These are phyloP conservation scores for Escarpia spicata DNA, from an alignment of 2,888 invertebrate species.

Conservation along the genomic window DNA sequence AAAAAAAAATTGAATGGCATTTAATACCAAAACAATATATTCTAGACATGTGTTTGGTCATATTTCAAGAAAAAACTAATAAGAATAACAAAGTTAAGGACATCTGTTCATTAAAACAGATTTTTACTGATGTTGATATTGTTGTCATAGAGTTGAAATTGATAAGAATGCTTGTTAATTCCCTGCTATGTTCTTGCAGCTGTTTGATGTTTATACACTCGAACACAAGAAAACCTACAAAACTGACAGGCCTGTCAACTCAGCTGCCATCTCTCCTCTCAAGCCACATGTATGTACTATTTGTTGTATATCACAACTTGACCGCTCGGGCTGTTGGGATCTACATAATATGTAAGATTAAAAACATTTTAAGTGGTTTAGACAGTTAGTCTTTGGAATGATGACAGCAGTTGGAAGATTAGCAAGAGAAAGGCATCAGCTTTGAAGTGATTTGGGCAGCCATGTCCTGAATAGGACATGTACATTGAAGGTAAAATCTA, in stretches of 20 bases:
- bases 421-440: too few species aligned
- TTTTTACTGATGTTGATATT: background rate
- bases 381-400: too few species aligned
- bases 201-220: constrained; percentile 89
- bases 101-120: background rate
- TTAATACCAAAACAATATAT: background rate
- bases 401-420: too few species aligned
- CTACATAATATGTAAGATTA: too few species aligned
- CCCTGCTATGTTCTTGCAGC: constrained; percentile 51
- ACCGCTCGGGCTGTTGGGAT: too few species aligned
- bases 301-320: too few species aligned
- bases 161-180: background rate
- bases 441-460: too few species aligned
- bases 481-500: too few species aligned
- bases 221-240: constrained; percentile 93
- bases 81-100: background rate
- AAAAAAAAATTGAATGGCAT: background rate
- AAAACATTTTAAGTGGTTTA: too few species aligned
- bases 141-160: background rate
- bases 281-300: constrained; percentile 82
- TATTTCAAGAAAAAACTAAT: background rate
- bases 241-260: constrained; percentile 97
- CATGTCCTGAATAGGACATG: too few species aligned
- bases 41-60: background rate
- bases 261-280: constrained; percentile 95